phyloP scores from a whole-genome alignment of 2,797 vertebrate genomes.

The Ambastaia sidthimunki region DNA sequence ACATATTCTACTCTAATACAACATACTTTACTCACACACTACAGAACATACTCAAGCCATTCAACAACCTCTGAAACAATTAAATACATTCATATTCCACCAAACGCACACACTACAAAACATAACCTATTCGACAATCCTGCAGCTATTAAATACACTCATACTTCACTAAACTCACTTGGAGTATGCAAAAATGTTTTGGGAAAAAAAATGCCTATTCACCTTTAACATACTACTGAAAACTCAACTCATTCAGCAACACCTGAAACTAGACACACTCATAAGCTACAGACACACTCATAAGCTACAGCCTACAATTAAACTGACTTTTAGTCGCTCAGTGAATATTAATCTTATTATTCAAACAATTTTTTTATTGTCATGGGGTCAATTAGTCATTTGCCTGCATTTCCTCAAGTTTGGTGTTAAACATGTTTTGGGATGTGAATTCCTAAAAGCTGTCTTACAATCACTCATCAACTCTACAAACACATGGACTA shows the following conservation, averaged over 20 bases:
- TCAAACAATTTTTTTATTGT: background rate
- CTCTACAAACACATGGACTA: slow-evolving; percentile 7
- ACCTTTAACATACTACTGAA: too few relatives aligned
- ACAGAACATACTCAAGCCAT: background rate
- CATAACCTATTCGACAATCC: background rate
- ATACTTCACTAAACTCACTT: too few relatives aligned
- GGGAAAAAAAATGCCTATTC: too few relatives aligned
- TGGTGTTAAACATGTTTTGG: background rate
- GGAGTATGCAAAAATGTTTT: too few relatives aligned
- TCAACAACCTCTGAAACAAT: background rate
- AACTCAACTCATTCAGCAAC: too few relatives aligned
- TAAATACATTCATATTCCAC: background rate
- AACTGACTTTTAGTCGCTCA: background rate
- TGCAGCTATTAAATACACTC: background rate
- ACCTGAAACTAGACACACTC: too few relatives aligned
- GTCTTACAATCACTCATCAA: background rate
- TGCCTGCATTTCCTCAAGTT: background rate
- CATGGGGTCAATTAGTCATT: slow-evolving; percentile 1
- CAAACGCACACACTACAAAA: too few relatives aligned
- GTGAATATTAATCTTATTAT: slow-evolving; percentile 19
- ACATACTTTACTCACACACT: background rate
- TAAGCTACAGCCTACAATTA: background rate
- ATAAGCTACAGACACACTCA: too few relatives aligned
- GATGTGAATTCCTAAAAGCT: background rate
- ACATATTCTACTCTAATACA: background rate